phyloP scores from a whole-genome alignment of 1,140 invertebrate species.

The Drosophila arawakana region DNA sequence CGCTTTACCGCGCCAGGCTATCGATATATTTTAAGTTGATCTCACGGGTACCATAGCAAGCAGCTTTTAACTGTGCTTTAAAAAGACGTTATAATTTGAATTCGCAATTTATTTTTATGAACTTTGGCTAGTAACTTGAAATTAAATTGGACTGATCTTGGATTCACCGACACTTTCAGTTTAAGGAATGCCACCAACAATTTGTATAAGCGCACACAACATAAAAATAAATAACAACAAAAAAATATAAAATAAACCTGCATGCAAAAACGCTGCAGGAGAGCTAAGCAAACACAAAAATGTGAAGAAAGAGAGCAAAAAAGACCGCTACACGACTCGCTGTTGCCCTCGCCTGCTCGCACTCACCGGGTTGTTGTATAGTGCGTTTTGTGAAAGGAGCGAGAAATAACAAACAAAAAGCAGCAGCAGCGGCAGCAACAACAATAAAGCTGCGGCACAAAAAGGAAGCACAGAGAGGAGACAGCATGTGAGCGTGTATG shows the following conservation, averaged over 20 bases:
- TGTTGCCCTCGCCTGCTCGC: slow-evolving; percentile 9
- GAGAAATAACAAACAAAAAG: slow-evolving; percentile 51
- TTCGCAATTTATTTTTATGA: background rate
- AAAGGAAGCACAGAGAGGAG: slow-evolving; percentile 47
- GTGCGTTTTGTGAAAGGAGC: slow-evolving; percentile 44
- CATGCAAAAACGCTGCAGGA: slow-evolving; percentile 56
- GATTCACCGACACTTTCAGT: background rate
- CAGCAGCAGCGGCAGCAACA: slow-evolving; percentile 31
- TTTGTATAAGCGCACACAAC: background rate
- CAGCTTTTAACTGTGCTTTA: slow-evolving; percentile 21
- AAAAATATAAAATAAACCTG: slow-evolving; percentile 19
- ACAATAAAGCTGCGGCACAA: slow-evolving; percentile 47
- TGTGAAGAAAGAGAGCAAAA: slow-evolving; percentile 21
- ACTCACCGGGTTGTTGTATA: slow-evolving; percentile 20
- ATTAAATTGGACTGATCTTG: background rate
- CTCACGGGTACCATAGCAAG: slow-evolving; percentile 15
- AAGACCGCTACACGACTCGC: slow-evolving; percentile 8
- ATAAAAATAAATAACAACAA: slow-evolving; percentile 25
- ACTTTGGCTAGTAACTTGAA: too few species aligned
- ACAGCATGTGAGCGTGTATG: slow-evolving; percentile 8
- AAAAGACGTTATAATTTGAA: slow-evolving; percentile 9
- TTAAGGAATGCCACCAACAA: slow-evolving; percentile 5
- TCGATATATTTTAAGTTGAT: slow-evolving; percentile 17
- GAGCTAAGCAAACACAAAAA: slow-evolving; percentile 37
- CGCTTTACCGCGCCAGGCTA: slow-evolving; percentile 17